These are phyloP conservation scores for Harpagifer antarcticus DNA, from an alignment of 2,797 vertebrate genomes.

Conservation along the genomic window DNA sequence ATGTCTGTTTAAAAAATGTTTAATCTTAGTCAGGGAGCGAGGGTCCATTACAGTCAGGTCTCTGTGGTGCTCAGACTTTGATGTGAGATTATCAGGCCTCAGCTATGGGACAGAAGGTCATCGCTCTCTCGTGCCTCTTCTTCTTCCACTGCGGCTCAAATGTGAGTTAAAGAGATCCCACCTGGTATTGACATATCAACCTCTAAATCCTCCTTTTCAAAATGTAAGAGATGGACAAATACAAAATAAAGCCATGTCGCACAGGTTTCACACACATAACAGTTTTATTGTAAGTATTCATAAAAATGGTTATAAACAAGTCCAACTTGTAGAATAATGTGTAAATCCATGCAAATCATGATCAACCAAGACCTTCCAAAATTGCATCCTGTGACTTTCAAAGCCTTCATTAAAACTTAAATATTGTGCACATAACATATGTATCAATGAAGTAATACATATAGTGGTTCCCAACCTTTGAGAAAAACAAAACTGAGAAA, in stretches of 20 bases:
- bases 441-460: too few species aligned
- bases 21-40: constrained; percentile 15
- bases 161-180: constrained; percentile 38
- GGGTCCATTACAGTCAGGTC: constrained; percentile 44
- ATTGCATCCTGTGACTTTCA: too few species aligned
- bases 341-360: too few species aligned
- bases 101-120: constrained; percentile 71
- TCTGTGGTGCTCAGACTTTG: constrained; percentile 64
- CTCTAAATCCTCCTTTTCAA: constrained; percentile 66
- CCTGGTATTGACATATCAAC: constrained; percentile 61
- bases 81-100: constrained; percentile 78
- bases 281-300: neutral
- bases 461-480: too few species aligned
- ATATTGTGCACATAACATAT: too few species aligned
- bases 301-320: neutral
- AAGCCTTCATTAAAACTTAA: too few species aligned
- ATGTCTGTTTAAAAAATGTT: too few species aligned
- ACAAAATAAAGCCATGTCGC: constrained; percentile 6
- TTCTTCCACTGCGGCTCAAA: constrained; percentile 49
- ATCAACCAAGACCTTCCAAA: too few species aligned
- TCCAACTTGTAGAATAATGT: neutral
- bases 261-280: constrained; percentile 2
- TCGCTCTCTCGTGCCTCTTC: constrained; percentile 53
- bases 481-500: neutral
- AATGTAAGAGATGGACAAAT: neutral